Base-by-base conservation (phyloP, 2,113 vertebrate species). In the Cyphotilapia sp. region DNA sequence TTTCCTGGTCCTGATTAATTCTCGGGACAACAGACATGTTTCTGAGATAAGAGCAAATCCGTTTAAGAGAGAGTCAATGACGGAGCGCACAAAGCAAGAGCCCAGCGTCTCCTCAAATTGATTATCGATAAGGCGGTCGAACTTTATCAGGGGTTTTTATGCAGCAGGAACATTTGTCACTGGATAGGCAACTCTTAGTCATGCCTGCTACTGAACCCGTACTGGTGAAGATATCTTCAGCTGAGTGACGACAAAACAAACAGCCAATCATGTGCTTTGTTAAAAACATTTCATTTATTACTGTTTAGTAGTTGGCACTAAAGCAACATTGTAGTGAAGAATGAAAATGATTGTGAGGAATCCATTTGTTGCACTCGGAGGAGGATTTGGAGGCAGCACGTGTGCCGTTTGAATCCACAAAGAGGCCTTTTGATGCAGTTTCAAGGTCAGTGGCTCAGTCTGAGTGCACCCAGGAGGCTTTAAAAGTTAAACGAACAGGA, bases 401-500 rank as follows among this genome's bases (percentile, higher is more conserved):
- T 82, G 83, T 16, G 8, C 1, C 2, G 5, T 51, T 24, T 33
- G n/a, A 63, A 42, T 84, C 76, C 80, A 93, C 85, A 92, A 89
- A 93, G 88, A 89, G 56, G 66, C 54, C 80, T 66, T 91, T 87
- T 92, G 82, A 94, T 86, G 51, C 81, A 33, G 82, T 59, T 88
- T 87, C 29, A 56, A 85, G 84, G 89, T 93, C 89, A 82, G 81
- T 10, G 7, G 78, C 54, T 4, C 57, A 19, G 5, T 78, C 42
- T 17, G 59, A 84, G 57, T 29, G 85, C 22, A 9, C 33, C 74
- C 80, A 42, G 22, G 81, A 83, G 88, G 82, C 80, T 66, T 80
- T 14, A 76, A 86, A 85, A 33, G 53, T 40, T 27, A 49, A 51
- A 49, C 7, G 2, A 78, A 49, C 33, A 12, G 22, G 51, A 74